Evolutionary conservation across 2,888 invertebrate species (phyloP).

Genomic region (Drosophila diplacantha): DNA sequence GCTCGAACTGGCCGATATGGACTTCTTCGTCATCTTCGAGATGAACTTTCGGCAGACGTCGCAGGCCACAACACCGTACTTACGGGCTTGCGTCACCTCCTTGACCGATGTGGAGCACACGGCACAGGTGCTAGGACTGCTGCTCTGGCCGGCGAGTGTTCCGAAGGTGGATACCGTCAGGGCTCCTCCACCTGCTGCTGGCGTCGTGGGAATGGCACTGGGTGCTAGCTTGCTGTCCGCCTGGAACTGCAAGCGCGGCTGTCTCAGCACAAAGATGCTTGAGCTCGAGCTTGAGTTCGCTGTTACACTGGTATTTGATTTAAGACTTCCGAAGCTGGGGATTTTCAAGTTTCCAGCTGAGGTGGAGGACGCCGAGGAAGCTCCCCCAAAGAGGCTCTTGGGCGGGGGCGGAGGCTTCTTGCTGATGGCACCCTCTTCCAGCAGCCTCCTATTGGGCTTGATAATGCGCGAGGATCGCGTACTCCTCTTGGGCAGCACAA

Average conservation of each 20-base stretch:
- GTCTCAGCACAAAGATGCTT: conserved; percentile 68
- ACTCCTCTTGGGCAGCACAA: conserved; percentile 88
- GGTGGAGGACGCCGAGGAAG: conserved; percentile 25
- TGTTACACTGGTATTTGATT: conserved; percentile 53
- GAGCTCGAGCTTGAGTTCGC: conserved; percentile 32
- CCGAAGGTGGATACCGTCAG: conserved; percentile 46
- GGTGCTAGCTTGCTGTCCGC: conserved; percentile 55
- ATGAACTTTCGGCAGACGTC: conserved; percentile 92
- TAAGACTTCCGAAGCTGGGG: conserved; percentile 47
- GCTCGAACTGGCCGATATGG: conserved; percentile 46
- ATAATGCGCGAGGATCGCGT: conserved; percentile 91
- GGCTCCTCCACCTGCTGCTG: conserved; percentile 8
- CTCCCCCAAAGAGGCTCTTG: conserved; percentile 68
- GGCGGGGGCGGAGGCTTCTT: conserved; percentile 54
- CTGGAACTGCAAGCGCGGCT: conserved; percentile 75
- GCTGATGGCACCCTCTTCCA: conserved; percentile 82
- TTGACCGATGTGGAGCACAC: conserved; percentile 88
- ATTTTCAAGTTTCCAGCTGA: conserved; percentile 29
- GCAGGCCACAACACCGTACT: conserved; percentile 91
- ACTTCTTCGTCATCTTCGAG: conserved; percentile 82
- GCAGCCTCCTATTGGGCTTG: conserved; percentile 91
- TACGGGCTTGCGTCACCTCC: conserved; percentile 87
- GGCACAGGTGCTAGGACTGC: conserved; percentile 83
- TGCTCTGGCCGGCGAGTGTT: conserved; percentile 18
- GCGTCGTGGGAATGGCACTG: conserved; percentile 45